These are phyloP conservation scores for Bombus affinis DNA, from an alignment of 1,140 invertebrate genomes.

Conservation along the genomic window DNA sequence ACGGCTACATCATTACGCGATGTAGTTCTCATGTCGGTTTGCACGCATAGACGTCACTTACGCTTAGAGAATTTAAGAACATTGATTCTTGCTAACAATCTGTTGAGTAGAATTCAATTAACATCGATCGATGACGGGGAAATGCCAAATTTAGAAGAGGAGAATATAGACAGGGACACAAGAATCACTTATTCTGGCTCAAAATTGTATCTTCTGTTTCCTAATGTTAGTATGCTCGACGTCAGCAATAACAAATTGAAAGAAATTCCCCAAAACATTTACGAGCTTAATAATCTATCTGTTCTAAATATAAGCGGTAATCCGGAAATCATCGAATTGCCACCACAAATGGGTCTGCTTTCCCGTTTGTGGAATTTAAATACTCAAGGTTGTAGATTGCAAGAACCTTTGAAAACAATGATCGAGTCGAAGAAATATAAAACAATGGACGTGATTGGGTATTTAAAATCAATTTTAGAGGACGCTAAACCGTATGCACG, in stretches of 20 bases:
- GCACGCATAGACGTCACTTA: conserved; percentile 91
- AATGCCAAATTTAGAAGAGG: conserved; percentile 73
- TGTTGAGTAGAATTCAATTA: conserved; percentile 89
- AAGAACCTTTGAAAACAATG: conserved; percentile 95
- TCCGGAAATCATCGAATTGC: conserved; percentile 91
- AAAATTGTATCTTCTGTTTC: conserved; percentile 89
- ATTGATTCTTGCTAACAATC: conserved; percentile 93
- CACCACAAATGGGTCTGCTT: conserved; percentile 96
- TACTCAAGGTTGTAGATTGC: conserved; percentile 93
- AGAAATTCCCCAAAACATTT: conserved; percentile 92
- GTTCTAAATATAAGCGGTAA: conserved; percentile 97
- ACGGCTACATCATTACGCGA: conserved; percentile 85
- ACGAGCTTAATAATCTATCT: conserved; percentile 93
- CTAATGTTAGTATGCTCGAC: conserved; percentile 97
- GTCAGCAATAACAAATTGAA: conserved; percentile 93
- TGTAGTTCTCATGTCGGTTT: conserved; percentile 90
- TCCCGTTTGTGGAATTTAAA: conserved; percentile 98
- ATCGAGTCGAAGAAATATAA: conserved; percentile 96
- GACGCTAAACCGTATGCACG: conserved; percentile 96
- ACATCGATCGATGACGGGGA: conserved; percentile 89
- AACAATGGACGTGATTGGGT: conserved; percentile 98
- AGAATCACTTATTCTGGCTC: conserved; percentile 70
- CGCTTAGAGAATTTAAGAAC: conserved; percentile 91
- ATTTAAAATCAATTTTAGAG: conserved; percentile 94
- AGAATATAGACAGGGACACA: conserved; percentile 71